Percentiles rank a stretch among this genome's conserved stretches.
phyloP scores from a whole-genome alignment of 2,888 invertebrate genomes.

The Eristalinus aeneus region DNA sequence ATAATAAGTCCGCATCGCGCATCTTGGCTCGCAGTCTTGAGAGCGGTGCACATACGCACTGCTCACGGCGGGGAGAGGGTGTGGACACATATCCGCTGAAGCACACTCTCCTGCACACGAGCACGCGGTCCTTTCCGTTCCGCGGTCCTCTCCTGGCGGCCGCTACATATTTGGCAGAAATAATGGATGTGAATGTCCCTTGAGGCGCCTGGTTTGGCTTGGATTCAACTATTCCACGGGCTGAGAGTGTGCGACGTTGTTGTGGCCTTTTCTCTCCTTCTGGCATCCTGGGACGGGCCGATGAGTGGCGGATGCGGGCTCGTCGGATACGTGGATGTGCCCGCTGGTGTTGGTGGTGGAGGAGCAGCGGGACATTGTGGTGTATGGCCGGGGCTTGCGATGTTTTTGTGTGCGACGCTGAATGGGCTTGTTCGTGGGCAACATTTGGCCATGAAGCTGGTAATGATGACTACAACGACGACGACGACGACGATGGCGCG shows the following conservation, averaged over 20 bases:
- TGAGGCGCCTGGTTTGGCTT: slow-evolving; percentile 71
- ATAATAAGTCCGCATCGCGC: slow-evolving; percentile 64
- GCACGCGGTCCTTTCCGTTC: slow-evolving; percentile 29
- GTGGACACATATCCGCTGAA: not conserved
- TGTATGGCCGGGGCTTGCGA: slow-evolving; percentile 56
- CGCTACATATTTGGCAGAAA: slow-evolving; percentile 70
- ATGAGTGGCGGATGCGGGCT: not conserved
- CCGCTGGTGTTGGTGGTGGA: slow-evolving; percentile 25
- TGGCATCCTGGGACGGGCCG: slow-evolving; percentile 55
- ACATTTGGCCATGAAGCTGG: slow-evolving; percentile 66
- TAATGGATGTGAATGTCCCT: slow-evolving; percentile 71
- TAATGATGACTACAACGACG: slow-evolving; percentile 60
- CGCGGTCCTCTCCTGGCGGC: slow-evolving; percentile 38
- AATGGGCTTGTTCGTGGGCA: slow-evolving; percentile 61
- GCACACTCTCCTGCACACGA: slow-evolving; percentile 29
- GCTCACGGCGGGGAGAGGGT: not conserved
- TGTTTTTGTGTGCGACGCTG: slow-evolving; percentile 48
- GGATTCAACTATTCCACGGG: slow-evolving; percentile 65
- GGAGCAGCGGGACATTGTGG: slow-evolving; percentile 43
- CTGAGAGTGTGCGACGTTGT: slow-evolving; percentile 38
- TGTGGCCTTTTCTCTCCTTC: slow-evolving; percentile 20
- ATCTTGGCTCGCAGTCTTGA: slow-evolving; percentile 13
- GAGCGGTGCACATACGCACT: slow-evolving; percentile 11
- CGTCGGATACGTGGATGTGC: slow-evolving; percentile 12
- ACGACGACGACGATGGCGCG: slow-evolving; percentile 19